These are phyloP conservation scores for Neosilurus mollespiculum DNA, from an alignment of 2,797 vertebrate species.

Conservation along the genomic window DNA sequence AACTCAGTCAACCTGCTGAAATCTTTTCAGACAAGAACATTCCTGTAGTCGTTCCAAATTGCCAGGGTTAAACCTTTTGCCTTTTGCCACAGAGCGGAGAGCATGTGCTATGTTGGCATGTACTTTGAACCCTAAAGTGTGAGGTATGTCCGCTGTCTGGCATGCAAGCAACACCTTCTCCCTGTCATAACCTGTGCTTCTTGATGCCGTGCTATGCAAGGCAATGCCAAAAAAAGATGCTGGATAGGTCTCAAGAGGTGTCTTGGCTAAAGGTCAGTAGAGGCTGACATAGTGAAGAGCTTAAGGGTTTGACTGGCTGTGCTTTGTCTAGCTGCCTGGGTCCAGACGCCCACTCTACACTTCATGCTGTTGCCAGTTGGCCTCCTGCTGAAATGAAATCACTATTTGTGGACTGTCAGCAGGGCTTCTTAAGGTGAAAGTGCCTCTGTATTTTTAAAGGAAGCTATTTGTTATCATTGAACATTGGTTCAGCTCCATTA, in stretches of 20 bases:
- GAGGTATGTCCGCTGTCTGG: slow-evolving; percentile 63
- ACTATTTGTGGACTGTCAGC: slow-evolving; percentile 50
- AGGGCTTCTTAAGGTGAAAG: slow-evolving; percentile 50
- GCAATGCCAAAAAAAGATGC: slow-evolving; percentile 24
- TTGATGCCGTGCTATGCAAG: slow-evolving; percentile 51
- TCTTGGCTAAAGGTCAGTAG: slow-evolving; percentile 30
- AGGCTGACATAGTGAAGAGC: slow-evolving; percentile 35
- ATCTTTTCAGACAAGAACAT: slow-evolving; percentile 22
- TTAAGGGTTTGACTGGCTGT: slow-evolving; percentile 42
- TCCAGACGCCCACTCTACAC: slow-evolving; percentile 36
- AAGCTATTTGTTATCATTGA: slow-evolving; percentile 55
- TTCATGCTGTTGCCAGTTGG: slow-evolving; percentile 50
- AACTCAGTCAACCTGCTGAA: slow-evolving; percentile 13
- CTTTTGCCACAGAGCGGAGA: slow-evolving; percentile 15
- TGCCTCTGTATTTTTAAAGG: slow-evolving; percentile 44
- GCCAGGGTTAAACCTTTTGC: slow-evolving; percentile 4
- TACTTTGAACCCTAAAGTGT: slow-evolving; percentile 54
- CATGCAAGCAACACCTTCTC: slow-evolving; percentile 63
- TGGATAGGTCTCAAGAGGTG: slow-evolving; percentile 46
- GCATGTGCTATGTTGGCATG: slow-evolving; percentile 14
- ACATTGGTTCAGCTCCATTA: slow-evolving; percentile 28
- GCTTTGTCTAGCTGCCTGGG: slow-evolving; percentile 39
- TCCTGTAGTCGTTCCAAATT: slow-evolving; percentile 8
- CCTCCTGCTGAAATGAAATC: slow-evolving; percentile 49
- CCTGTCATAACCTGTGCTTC: slow-evolving; percentile 54